Percentiles rank a stretch among this genome's conserved stretches.
phyloP scores from a whole-genome alignment of 30 jellyfish, hydroid and myxozoan genomes.

The Cassiopea andromeda region DNA sequence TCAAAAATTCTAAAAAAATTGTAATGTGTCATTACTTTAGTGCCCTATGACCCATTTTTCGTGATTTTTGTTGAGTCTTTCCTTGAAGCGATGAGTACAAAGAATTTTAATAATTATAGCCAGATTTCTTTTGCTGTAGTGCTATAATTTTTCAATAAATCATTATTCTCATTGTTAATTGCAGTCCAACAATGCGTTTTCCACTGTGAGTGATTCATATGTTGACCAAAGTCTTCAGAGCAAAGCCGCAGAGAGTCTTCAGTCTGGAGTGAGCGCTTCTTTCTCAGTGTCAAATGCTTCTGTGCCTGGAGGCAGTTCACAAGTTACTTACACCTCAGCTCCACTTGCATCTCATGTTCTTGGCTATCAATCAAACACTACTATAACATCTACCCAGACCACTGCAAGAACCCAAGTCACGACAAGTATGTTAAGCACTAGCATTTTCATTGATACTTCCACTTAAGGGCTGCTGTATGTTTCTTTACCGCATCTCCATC shows the following conservation, averaged over 20 bases:
- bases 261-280: slow-evolving; percentile 22
- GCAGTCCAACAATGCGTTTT: slow-evolving; percentile 51
- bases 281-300: slow-evolving; percentile 55
- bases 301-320: slow-evolving; percentile 67
- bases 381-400: slow-evolving; percentile 54
- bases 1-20: no score
- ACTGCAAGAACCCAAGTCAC: slow-evolving; percentile 43
- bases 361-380: slow-evolving; percentile 38
- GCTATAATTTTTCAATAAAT: neutral
- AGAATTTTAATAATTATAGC: neutral
- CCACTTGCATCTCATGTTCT: slow-evolving; percentile 76
- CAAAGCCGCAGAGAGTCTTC: slow-evolving; percentile 37
- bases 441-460: neutral
- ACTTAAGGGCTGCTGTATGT: neutral
- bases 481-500: neutral
- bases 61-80: no score
- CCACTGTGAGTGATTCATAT: slow-evolving; percentile 48
- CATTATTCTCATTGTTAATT: neutral
- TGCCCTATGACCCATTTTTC: no score
- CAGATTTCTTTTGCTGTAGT: neutral
- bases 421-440: slow-evolving; percentile 36
- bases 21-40: no score
- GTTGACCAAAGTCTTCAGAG: slow-evolving; percentile 30
- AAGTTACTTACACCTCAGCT: slow-evolving; percentile 69
- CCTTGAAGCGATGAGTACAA: no score